These are phyloP conservation scores for Drosophila trapezifrons DNA, from an alignment of 1,140 invertebrate genomes.

Conservation along the genomic window DNA sequence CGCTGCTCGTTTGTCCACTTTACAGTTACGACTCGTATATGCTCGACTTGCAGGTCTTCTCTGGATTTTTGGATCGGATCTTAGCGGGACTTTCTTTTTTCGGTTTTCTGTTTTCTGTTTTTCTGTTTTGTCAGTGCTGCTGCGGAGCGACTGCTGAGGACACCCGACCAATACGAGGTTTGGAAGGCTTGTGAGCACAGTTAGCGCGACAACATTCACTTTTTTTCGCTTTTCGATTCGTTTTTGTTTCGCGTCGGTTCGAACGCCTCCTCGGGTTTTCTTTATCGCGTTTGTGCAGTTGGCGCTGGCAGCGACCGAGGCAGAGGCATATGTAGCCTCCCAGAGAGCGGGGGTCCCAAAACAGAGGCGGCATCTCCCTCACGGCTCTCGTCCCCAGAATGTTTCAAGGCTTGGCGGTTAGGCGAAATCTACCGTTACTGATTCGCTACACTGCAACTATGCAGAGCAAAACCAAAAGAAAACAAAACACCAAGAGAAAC, in stretches of 20 bases:
- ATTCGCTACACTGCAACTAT: slow-evolving; percentile 15
- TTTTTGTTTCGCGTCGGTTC: slow-evolving; percentile 44
- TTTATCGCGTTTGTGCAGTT: slow-evolving; percentile 74
- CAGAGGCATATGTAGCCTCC: slow-evolving; percentile 27
- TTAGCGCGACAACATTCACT: slow-evolving; percentile 79
- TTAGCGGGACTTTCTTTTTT: slow-evolving; percentile 45
- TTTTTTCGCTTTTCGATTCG: slow-evolving; percentile 51
- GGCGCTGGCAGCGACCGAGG: slow-evolving; percentile 19
- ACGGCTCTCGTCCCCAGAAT: slow-evolving; percentile 1
- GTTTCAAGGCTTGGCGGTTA: slow-evolving; percentile 29
- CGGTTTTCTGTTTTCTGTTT: slow-evolving; percentile 18
- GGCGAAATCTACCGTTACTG: slow-evolving; percentile 34
- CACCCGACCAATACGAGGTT: slow-evolving; percentile 75
- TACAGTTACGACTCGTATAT: slow-evolving; percentile 24
- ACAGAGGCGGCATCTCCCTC: slow-evolving; percentile 9
- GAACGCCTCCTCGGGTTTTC: slow-evolving; percentile 74
- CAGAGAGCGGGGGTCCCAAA: slow-evolving; percentile 37
- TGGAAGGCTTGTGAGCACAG: slow-evolving; percentile 79
- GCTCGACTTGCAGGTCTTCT: slow-evolving; percentile 23
- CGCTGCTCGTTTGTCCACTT: slow-evolving; percentile 31
- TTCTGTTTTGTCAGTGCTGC: slow-evolving; percentile 40
- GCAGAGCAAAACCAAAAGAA: background rate
- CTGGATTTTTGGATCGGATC: slow-evolving; percentile 9
- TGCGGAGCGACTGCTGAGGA: slow-evolving; percentile 64
- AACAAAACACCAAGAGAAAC: too few species aligned